Evolutionary conservation across 37 sponge, comb jelly and placozoan species (phyloP), one percentile per base, ranked within the genome.

Genomic region (Ianthella basta): DNA sequence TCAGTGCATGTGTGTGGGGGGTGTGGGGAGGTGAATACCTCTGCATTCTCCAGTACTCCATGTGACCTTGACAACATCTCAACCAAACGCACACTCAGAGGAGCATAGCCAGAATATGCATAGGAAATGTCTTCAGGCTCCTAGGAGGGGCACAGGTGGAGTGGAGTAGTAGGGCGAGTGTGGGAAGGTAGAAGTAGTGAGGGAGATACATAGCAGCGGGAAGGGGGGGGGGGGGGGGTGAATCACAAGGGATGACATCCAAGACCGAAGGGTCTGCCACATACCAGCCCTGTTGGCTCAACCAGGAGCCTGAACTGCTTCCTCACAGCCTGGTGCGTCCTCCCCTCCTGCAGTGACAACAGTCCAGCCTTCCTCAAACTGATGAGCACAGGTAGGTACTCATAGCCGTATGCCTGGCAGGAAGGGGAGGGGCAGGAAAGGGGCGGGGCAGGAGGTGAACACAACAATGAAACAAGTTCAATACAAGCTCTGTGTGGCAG

Each of bases 51-150:
- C 1, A 27, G 59, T 65, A 80, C 86, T 38, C 89, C 91, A 56
- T 88, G 84, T 24, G 86, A 89, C 73, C 66, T 93, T 33, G 85
- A 72, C n/a, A 89, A 14, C 44, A 61, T 64, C 55, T 99, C 95
- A 21, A 92, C 86, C 33, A 99, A 82, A 35, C 97, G 56, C 38
- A 96, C 92, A 78, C 93, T 95, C 40, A 97, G 89, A 15, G 99
- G 99, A 79, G 99, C 97, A 87, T 99, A 99, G 20, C 99, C 99
- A 60, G 97, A 97, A 85, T 92, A 91, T 57, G 88, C 92, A 56
- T 97, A 99, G 41, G 96, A 86, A 8, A 88, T 90, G 79, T 96
- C 97, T 16, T 82, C 88, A 12, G 96, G 92, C 32, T 90, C 81
- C 91, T 87, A 32, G 32, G 70, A 6, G 64, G 24, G 24, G 64